Conservation (phyloP, 2,113 vertebrate genomes). For the Sarotherodon lohbergeri region DNA sequence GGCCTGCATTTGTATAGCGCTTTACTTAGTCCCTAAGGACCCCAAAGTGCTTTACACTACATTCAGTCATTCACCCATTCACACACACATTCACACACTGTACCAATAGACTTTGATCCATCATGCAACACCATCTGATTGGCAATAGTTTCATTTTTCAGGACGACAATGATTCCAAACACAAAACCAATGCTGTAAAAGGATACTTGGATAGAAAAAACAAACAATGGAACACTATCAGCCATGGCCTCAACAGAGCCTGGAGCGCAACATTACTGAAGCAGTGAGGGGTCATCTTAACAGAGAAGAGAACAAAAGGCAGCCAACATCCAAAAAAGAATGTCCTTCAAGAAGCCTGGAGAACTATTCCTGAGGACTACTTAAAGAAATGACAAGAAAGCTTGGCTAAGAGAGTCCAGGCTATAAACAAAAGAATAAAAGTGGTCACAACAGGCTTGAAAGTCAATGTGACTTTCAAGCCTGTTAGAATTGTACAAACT, state of each 20-base stretch:
- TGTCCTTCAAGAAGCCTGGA: neutral
- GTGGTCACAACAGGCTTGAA: accelerated
- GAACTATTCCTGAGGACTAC: neutral
- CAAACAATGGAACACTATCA: neutral
- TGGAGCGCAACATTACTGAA: neutral
- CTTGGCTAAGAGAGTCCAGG: neutral
- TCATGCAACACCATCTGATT: accelerated
- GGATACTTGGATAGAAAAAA: neutral
- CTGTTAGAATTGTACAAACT: neutral
- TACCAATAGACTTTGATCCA: accelerated
- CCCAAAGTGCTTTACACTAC: too few relatives aligned
- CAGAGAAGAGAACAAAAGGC: neutral
- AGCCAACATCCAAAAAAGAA: neutral
- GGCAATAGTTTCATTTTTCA: neutral
- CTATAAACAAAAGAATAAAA: neutral
- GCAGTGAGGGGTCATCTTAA: accelerated
- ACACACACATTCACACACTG: too few relatives aligned
- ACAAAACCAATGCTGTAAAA: neutral
- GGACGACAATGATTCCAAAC: neutral
- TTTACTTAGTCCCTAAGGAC: too few relatives aligned
- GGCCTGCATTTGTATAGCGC: too few relatives aligned
- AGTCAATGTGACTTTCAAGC: neutral
- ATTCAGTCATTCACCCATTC: too few relatives aligned
- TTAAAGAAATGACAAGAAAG: neutral
- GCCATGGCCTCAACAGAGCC: neutral